Base-by-base conservation (phyloP, 2,113 vertebrate genomes). In the Eretmochelys imbricata region DNA sequence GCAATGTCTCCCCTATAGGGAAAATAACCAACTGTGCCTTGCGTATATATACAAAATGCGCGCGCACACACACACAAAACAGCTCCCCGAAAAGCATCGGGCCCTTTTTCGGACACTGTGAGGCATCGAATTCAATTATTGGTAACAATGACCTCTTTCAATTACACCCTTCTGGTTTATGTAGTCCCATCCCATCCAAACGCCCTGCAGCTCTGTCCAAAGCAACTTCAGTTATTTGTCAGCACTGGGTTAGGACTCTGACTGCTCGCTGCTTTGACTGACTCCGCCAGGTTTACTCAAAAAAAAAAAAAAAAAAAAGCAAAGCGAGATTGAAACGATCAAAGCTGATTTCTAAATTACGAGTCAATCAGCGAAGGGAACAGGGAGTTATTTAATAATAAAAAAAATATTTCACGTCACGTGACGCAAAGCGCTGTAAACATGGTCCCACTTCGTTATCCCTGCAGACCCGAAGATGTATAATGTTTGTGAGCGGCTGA, bases 11-110 rank as follows among this genome's bases (percentile, higher is more conserved):
- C 51, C 84, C 90, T 11, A 20, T 59, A 46, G 59, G 35, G 87
- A 89, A 91, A 89, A 95, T 65, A 95, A 84, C 82, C 72, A 88
- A 50, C 54, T 1, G 65, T 83, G 96, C 72, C 72, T 69, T 49
- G 59, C 8, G 12, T 75, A 8, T 7, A 3, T 12, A n/a, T 10
- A 65, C 7, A 29, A 31, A 35, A 42, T 42, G 42, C 42, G 42
- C 42, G 5, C 62, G 8, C n/a, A 72, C 35, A 24, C 69, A 25
- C 20, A 69, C 29, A n/a, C 35, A 27, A 25, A 12, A 29, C 65
- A 27, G 72, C 20, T 10, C 22, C 72, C 42, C 10, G 72, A 78
- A 78, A 78, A 25, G 75, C 42, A 27, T 12, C 42, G 10, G 65
- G 17, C 5, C n/a, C 19, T n/a, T 72, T 72, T 20, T 19, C 8